A percentile compares a stretch with the other conserved stretches of the same genome.
phyloP scores from a whole-genome alignment of 2,113 vertebrate species.

The Platysternon megacephalum region DNA sequence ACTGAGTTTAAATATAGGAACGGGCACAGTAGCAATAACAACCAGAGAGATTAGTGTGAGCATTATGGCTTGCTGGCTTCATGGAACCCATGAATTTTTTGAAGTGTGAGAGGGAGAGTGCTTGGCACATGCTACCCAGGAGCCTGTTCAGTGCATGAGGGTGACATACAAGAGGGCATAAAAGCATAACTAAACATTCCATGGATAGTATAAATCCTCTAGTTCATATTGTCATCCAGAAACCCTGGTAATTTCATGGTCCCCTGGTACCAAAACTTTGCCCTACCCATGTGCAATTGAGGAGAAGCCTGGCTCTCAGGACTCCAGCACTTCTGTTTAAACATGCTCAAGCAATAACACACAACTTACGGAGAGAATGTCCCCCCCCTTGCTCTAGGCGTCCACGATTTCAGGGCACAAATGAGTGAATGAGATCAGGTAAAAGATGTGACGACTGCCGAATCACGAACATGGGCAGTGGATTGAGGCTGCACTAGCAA shows the following conservation, averaged over 20 bases:
- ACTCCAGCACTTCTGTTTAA: background rate
- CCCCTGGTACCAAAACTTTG: background rate
- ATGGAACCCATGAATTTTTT: background rate
- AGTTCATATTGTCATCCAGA: background rate
- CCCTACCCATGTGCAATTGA: background rate
- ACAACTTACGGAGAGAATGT: background rate
- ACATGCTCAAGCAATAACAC: background rate
- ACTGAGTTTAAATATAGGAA: background rate
- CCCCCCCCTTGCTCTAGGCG: background rate
- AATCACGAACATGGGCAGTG: background rate
- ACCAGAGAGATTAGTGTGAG: background rate
- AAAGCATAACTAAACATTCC: background rate
- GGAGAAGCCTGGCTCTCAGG: background rate
- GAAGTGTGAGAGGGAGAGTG: background rate
- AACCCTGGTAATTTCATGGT: background rate
- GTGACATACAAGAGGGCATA: background rate
- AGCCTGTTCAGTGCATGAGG: background rate
- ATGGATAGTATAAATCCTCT: background rate
- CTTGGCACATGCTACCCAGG: background rate
- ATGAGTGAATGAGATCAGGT: background rate
- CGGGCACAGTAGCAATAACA: background rate
- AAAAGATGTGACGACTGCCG: background rate
- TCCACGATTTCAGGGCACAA: background rate
- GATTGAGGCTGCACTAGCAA: background rate
- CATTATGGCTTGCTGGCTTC: background rate